Conservation (phyloP, 2,888 invertebrate genomes). For the Amiota communis region DNA sequence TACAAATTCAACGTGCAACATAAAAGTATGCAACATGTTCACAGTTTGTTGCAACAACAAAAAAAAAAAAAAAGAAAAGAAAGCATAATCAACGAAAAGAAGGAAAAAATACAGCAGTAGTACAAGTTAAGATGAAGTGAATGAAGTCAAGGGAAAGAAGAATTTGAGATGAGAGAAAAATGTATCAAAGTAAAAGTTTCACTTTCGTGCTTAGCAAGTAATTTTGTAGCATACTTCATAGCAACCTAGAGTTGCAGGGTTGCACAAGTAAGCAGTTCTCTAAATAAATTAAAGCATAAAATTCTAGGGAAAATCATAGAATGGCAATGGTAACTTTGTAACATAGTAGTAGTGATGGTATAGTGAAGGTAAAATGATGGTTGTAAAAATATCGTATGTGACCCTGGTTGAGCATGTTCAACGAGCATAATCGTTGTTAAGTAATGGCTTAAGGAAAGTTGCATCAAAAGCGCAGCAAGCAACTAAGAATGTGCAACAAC, state of each 20-base stretch:
- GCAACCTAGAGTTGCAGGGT: background rate
- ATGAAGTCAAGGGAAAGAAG: background rate
- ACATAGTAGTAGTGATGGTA: background rate
- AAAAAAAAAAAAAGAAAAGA: no score
- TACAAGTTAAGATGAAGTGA: background rate
- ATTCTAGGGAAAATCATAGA: no score
- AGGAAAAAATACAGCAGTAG: background rate
- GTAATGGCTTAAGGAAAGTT: slow-evolving; percentile 61
- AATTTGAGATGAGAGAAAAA: background rate
- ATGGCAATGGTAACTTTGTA: slow-evolving; percentile 7
- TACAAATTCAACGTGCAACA: background rate
- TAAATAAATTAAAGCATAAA: slow-evolving; percentile 6
- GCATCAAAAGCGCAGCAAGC: slow-evolving; percentile 19
- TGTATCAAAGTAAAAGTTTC: slow-evolving; percentile 49
- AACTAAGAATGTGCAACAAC: background rate
- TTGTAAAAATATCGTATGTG: background rate
- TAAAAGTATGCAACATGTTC: slow-evolving; percentile 13
- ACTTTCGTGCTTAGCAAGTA: slow-evolving; percentile 63
- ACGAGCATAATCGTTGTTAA: slow-evolving; percentile 60
- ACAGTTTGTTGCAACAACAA: slow-evolving; percentile 13
- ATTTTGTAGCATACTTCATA: slow-evolving; percentile 41
- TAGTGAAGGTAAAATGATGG: background rate
- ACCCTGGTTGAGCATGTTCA: background rate
- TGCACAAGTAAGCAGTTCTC: background rate
- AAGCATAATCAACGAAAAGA: background rate